A percentile compares a stretch with the other conserved stretches of the same genome.
These are phyloP conservation scores for Clarias laeviceps DNA, from an alignment of 2,797 vertebrate genomes.

Conservation along the genomic window DNA sequence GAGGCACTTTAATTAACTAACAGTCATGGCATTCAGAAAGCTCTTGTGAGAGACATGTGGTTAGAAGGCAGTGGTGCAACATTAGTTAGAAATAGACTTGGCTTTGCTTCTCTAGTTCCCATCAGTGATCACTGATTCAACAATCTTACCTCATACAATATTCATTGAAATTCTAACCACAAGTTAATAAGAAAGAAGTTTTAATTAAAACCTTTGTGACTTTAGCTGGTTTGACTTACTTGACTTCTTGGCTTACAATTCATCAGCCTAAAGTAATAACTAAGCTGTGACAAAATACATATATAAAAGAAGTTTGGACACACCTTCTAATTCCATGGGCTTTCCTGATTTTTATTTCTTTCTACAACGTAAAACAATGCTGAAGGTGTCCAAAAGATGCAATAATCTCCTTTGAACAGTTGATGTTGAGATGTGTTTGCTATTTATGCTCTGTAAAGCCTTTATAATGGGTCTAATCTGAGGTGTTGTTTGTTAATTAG, in stretches of 20 bases:
- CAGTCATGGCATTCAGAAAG: slow-evolving; percentile 31
- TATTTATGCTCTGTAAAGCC: no score
- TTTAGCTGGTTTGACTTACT: slow-evolving; percentile 1
- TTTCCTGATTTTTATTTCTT: no score
- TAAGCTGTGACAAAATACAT: not conserved
- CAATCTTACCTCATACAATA: slow-evolving; percentile 18
- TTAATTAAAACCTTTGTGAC: slow-evolving; percentile 19
- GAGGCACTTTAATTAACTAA: slow-evolving; percentile 34
- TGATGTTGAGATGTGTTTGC: no score
- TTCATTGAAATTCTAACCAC: slow-evolving; percentile 4
- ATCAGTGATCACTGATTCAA: slow-evolving; percentile 2
- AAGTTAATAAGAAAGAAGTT: not conserved
- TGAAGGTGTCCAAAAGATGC: no score
- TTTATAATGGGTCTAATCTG: no score
- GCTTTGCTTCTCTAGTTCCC: not conserved
- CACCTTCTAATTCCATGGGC: no score
- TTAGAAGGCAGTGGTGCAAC: slow-evolving; percentile 21
- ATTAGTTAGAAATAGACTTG: slow-evolving; percentile 17
- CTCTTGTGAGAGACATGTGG: slow-evolving; percentile 1
- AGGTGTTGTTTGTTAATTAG: no score
- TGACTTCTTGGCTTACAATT: not conserved
- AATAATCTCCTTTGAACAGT: no score
- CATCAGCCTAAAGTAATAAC: not conserved
- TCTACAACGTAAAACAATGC: no score
- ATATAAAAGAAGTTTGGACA: not conserved